phyloP scores from a whole-genome alignment of 2,797 vertebrate species.

The Scolopax bukidnonensis region DNA sequence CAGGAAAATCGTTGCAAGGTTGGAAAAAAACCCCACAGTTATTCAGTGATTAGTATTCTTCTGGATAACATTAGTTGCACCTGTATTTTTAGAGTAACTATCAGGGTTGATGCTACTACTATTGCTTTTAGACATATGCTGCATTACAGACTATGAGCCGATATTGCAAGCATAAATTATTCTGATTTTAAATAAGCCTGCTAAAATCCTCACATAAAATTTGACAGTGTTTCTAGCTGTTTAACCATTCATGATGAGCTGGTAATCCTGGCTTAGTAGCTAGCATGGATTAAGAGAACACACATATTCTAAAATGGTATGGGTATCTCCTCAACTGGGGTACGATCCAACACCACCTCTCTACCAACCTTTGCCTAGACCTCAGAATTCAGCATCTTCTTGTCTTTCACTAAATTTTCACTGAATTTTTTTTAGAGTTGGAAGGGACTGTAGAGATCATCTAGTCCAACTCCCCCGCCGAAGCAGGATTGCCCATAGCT shows the following conservation, averaged over 20 bases:
- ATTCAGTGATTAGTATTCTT: not conserved
- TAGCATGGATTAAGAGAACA: not conserved
- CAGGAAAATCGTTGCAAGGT: not conserved
- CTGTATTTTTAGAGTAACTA: not conserved
- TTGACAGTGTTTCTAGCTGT: not conserved
- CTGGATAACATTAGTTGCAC: not conserved
- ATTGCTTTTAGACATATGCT: not conserved
- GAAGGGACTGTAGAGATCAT: too few species aligned
- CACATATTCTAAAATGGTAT: not conserved
- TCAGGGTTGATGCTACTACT: not conserved
- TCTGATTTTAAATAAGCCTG: not conserved
- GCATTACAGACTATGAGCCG: not conserved
- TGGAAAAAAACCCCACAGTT: not conserved
- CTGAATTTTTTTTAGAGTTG: too few species aligned
- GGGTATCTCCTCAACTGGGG: not conserved
- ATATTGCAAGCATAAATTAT: fast-evolving
- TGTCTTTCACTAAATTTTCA: not conserved
- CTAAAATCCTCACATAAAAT: not conserved
- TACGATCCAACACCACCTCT: not conserved
- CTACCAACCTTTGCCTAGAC: not conserved
- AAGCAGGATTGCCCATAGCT: too few species aligned
- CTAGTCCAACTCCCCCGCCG: too few species aligned
- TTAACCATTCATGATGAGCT: not conserved
- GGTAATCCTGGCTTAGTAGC: not conserved
- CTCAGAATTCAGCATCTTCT: not conserved